phyloP scores from a whole-genome alignment of 1,140 invertebrate genomes.

The Geopemphigus sp. region DNA sequence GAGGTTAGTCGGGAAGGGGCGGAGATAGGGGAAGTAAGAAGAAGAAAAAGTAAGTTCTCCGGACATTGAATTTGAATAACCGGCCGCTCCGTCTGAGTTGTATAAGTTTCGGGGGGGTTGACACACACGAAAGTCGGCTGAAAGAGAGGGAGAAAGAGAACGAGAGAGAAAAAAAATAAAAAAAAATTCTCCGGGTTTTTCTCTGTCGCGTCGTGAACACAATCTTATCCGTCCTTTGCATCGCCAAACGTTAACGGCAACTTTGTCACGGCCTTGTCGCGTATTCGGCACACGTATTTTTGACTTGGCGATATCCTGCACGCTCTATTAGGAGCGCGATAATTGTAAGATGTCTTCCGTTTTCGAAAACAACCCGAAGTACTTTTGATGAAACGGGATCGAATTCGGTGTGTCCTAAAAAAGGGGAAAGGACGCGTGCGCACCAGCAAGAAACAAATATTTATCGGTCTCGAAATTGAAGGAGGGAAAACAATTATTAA shows the following conservation, averaged over 20 bases:
- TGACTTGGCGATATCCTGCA: neutral
- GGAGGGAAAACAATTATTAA: too few species aligned
- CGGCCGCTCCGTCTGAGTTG: constrained; percentile 19
- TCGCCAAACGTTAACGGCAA: too few species aligned
- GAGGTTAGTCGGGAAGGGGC: neutral
- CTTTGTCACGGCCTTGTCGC: neutral
- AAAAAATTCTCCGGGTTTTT: constrained; percentile 28
- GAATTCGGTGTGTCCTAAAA: too few species aligned
- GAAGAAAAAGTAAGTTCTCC: constrained; percentile 37
- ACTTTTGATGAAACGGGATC: too few species aligned
- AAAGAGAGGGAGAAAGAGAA: too few species aligned
- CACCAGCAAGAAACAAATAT: too few species aligned
- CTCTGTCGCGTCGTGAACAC: neutral
- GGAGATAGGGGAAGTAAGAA: neutral
- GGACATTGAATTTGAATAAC: constrained; percentile 46
- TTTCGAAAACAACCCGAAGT: too few species aligned
- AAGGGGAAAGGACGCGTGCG: too few species aligned
- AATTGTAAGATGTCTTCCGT: too few species aligned
- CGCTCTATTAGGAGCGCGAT: too few species aligned
- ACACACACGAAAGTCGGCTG: too few species aligned
- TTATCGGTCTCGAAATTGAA: too few species aligned
- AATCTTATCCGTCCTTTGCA: neutral
- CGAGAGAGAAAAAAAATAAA: neutral
- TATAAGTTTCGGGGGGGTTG: constrained; percentile 34
- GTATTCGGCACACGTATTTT: constrained; percentile 2